A percentile compares a stretch with the other conserved stretches of the same genome.
Conservation (phyloP, 1,140 invertebrate genomes). For the Laodelphax striatellus region DNA sequence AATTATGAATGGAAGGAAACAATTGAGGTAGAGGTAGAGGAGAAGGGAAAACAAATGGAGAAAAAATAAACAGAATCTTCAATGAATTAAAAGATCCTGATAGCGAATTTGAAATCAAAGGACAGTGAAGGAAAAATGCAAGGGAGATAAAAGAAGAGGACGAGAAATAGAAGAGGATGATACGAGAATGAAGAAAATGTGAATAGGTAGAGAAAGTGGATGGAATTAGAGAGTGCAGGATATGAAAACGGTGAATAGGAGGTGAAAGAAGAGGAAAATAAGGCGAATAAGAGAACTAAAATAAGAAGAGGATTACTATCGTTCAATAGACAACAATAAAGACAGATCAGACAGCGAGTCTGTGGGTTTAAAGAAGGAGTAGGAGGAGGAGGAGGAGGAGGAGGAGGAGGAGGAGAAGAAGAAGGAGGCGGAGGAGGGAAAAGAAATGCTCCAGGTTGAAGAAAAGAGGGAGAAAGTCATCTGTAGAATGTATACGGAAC, state of each 20-base stretch:
- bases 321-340: neutral
- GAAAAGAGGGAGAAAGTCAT: too few relatives aligned
- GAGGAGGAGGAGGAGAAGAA: neutral
- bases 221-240: neutral
- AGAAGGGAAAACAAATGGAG: too few relatives aligned
- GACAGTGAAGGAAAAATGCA: too few relatives aligned
- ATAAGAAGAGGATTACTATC: constrained; percentile 1
- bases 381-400: neutral
- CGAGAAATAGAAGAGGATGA: neutral
- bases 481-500: too few relatives aligned
- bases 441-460: neutral
- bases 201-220: neutral
- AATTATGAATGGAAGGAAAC: too few relatives aligned
- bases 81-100: too few relatives aligned
- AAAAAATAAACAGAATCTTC: too few relatives aligned
- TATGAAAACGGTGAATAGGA: neutral
- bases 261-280: neutral
- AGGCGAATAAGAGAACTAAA: neutral
- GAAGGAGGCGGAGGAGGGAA: neutral
- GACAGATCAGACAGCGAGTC: constrained; percentile 11
- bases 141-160: neutral
- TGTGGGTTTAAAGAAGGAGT: neutral
- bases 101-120: too few relatives aligned
- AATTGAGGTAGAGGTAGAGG: too few relatives aligned
- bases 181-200: neutral